Percentiles rank a stretch among this genome's conserved stretches.
Evolutionary conservation across 2,888 invertebrate species (phyloP).

Genomic region (Isoperla grammatica): DNA sequence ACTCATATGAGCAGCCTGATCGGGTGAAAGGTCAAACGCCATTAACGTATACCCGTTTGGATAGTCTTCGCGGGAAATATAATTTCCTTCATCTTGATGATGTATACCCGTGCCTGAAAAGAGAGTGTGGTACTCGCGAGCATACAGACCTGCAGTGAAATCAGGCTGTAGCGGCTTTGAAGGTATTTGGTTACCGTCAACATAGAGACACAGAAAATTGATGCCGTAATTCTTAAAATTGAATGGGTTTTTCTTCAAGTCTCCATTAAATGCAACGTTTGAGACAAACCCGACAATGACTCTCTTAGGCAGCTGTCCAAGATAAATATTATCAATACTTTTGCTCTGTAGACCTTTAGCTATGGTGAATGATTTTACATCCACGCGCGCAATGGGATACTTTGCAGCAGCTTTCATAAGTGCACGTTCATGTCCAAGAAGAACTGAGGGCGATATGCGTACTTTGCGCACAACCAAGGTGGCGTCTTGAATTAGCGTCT

Average conservation of each 20-base stretch:
- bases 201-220: background rate
- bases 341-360: conserved; percentile 11
- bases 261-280: no score
- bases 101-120: conserved; percentile 18
- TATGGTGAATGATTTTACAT: no score
- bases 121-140: conserved; percentile 22
- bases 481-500: no score
- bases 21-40: background rate
- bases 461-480: no score
- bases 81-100: background rate
- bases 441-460: no score
- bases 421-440: no score
- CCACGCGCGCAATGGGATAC: conserved; percentile 18
- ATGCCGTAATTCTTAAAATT: background rate
- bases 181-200: background rate
- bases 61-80: background rate
- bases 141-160: background rate
- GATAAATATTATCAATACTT: no score
- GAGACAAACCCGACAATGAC: no score
- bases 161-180: background rate
- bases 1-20: background rate
- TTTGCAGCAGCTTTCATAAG: conserved; percentile 31
- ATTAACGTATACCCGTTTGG: background rate
- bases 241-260: no score
- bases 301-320: no score